Base-by-base conservation (phyloP, 1,140 invertebrate species). In the Neodiprion pinetum region DNA sequence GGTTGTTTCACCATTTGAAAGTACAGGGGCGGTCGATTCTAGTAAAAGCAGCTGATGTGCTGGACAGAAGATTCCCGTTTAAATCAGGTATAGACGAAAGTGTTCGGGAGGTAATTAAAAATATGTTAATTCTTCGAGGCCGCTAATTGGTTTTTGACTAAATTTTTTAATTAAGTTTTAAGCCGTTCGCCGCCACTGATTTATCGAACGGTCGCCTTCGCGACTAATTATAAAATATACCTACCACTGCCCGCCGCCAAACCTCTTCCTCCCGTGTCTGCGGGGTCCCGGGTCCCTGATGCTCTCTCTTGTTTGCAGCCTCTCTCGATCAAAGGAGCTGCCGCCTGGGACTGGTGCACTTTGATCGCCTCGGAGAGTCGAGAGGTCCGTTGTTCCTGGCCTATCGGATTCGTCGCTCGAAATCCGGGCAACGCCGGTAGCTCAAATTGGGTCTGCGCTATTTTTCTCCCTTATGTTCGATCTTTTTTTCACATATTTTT, bases 121-220 rank as follows among this genome's bases (percentile, higher is more conserved):
- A 85, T 85, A 85, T 85, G 84, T 85, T 85, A 85, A 85, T 85
- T 82, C 79, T 70, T 76, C 78, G 80, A 79, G 74, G 80, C 74
- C 81, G 79, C 84, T 85, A 85, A 85, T 85, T 85, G 82, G 84
- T 85, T 84, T 85, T 85, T 83, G 83, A 84, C 83, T 85, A 83
- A 85, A 85, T 85, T 85, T 61, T 84, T 85, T 85, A 85, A 85
- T 85, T 84, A 85, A 85, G 84, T 84, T 83, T 84, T 85, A 83
- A 80, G 78, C 81, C 78, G 83, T 77, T n/a, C 14, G 28, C 72
- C 65, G 78, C 77, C 79, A 79, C 81, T 84, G 83, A 85, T 85
- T 85, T 85, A 85, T 83, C 82, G 83, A 80, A 76, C 70, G 76
- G 61, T 74, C 74, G 74, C 74, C 70, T 78, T 74, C 70, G 74